Conservation (phyloP, 2,113 vertebrate genomes). For the Eudyptes chrysolophus region DNA sequence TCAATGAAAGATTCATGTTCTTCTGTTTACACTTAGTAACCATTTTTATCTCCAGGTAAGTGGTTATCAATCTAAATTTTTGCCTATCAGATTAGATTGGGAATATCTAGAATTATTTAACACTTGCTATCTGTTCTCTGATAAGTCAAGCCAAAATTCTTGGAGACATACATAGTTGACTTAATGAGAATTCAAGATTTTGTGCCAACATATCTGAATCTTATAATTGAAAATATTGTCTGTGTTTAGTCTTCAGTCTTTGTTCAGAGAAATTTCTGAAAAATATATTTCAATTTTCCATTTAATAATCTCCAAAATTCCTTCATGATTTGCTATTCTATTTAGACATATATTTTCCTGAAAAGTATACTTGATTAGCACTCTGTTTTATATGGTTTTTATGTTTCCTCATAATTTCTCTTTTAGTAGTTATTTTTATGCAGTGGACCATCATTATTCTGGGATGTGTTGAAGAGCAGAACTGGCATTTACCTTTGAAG, state of each 20-base stretch:
- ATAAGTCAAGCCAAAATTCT: not conserved
- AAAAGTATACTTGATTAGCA: not conserved
- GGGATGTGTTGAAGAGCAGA: not conserved
- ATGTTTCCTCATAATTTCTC: not conserved
- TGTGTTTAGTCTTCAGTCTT: not conserved
- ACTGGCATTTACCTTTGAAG: not conserved
- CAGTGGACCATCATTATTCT: not conserved
- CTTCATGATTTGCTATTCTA: not conserved
- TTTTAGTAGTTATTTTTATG: not conserved
- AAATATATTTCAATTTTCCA: rapidly evolving
- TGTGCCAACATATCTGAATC: not conserved
- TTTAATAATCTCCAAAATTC: not conserved
- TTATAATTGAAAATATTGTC: not conserved
- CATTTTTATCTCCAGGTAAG: not conserved
- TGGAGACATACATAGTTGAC: rapidly evolving
- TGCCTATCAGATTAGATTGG: not conserved
- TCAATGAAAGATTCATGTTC: not conserved
- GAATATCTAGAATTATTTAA: not conserved
- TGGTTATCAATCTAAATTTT: not conserved
- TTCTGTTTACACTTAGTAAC: not conserved
- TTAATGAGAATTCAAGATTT: not conserved
- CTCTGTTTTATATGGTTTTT: not conserved
- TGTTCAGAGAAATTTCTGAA: not conserved
- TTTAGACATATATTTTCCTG: not conserved
- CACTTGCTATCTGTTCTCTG: not conserved